Evolutionary conservation across 2,797 vertebrate genomes (phyloP).

Genomic region (Fistularia tabacaria): DNA sequence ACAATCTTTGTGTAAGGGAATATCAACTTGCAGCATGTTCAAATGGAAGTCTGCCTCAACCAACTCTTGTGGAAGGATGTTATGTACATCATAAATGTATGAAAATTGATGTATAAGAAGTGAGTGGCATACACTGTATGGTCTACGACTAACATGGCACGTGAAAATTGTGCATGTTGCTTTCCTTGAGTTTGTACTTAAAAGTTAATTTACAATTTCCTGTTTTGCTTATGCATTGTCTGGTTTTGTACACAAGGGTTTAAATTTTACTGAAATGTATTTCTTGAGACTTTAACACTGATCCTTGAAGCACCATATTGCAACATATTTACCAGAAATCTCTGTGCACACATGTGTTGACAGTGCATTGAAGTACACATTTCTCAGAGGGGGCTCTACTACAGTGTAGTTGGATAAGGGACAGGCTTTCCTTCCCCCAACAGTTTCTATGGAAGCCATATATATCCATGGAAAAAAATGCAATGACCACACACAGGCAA

Average conservation of each 20-base stretch:
- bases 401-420: conserved; percentile 24
- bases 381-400: conserved; percentile 40
- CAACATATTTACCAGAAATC: conserved; percentile 13
- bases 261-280: conserved; percentile 31
- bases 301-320: background rate
- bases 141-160: conserved; percentile 38
- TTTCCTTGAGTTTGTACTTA: conserved; percentile 30
- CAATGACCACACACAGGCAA: conserved; percentile 27
- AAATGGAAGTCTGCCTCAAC: background rate
- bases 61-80: conserved; percentile 24
- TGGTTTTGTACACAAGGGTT: conserved; percentile 12
- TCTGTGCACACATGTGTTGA: conserved; percentile 13
- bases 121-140: conserved; percentile 6
- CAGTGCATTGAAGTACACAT: conserved; percentile 28
- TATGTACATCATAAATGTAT: conserved; percentile 31
- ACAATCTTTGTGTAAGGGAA: too few relatives aligned
- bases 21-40: too few relatives aligned
- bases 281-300: background rate
- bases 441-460: conserved; percentile 45
- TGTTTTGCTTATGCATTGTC: conserved; percentile 28
- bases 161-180: conserved; percentile 7
- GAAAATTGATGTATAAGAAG: conserved; percentile 26
- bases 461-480: conserved; percentile 37
- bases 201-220: conserved; percentile 26
- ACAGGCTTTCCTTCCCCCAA: conserved; percentile 23